Evolutionary conservation across 2,888 invertebrate genomes (phyloP).

Genomic region (Diabrotica balteata): DNA sequence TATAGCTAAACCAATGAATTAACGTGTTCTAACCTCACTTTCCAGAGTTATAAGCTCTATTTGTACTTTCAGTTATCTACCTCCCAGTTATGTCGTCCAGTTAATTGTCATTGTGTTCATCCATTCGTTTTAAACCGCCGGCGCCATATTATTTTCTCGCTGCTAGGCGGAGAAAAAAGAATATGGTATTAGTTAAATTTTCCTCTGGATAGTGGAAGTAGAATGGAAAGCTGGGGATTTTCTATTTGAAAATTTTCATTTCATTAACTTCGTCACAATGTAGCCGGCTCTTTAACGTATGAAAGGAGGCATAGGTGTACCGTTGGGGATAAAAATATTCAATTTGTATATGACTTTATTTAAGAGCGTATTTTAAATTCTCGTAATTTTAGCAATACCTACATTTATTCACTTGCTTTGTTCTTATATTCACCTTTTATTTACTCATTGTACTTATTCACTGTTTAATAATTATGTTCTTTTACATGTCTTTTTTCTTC

Average conservation of each 20-base stretch:
- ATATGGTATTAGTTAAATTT: conserved; percentile 7
- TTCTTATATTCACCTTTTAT: too few relatives aligned
- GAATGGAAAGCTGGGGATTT: conserved; percentile 7
- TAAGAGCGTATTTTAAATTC: too few relatives aligned
- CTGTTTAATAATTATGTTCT: too few relatives aligned
- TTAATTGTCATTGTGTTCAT: conserved; percentile 12
- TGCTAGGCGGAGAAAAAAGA: conserved; percentile 6
- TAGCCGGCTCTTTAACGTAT: neutral
- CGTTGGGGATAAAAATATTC: neutral
- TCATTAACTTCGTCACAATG: conserved; percentile 8
- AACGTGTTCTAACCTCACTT: conserved; percentile 9
- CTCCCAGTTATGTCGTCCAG: conserved; percentile 10
- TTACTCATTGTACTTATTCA: too few relatives aligned
- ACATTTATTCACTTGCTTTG: too few relatives aligned
- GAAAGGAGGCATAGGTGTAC: neutral
- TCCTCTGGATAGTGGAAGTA: conserved; percentile 3
- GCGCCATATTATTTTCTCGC: conserved; percentile 8
- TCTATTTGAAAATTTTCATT: conserved; percentile 7
- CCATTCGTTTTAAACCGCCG: conserved; percentile 7
- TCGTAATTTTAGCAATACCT: too few relatives aligned
- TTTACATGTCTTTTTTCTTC: too few relatives aligned
- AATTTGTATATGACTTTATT: too few relatives aligned
- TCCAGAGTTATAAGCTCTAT: conserved; percentile 12
- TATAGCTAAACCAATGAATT: conserved; percentile 2
- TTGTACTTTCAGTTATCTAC: conserved; percentile 10